phyloP scores from a whole-genome alignment of 2,797 vertebrate species.

The Coluber constrictor region DNA sequence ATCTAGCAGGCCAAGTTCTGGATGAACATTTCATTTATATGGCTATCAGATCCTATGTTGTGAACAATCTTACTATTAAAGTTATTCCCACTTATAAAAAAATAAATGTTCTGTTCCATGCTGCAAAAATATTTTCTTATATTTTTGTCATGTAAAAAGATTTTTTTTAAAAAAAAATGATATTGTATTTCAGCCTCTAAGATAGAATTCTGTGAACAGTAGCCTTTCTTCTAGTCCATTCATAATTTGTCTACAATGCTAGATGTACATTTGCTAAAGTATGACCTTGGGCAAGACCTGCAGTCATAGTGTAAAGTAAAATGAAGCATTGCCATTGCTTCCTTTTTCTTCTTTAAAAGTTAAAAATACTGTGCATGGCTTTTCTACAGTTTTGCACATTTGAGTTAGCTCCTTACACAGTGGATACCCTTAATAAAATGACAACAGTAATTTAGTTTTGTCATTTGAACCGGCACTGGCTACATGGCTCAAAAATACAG shows the following conservation, averaged over 20 bases:
- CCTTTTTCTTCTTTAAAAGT: slow-evolving; percentile 76
- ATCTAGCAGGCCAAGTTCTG: slow-evolving; percentile 31
- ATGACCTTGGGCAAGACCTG: slow-evolving; percentile 81
- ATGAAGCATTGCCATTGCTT: slow-evolving; percentile 78
- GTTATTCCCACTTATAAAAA: slow-evolving; percentile 35
- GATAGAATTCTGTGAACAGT: slow-evolving; percentile 76
- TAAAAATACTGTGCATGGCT: slow-evolving; percentile 85
- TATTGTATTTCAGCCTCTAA: slow-evolving; percentile 69
- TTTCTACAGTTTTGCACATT: slow-evolving; percentile 87
- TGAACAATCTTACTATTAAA: slow-evolving; percentile 48
- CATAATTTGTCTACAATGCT: slow-evolving; percentile 76
- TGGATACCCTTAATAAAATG: slow-evolving; percentile 99
- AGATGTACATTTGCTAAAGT: slow-evolving; percentile 77
- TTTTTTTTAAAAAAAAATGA: slow-evolving; percentile 64
- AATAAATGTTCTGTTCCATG: slow-evolving; percentile 61
- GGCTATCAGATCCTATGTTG: slow-evolving; percentile 6
- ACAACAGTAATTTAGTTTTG: slow-evolving; percentile 99
- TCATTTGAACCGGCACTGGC: slow-evolving; percentile 90
- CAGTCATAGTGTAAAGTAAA: slow-evolving; percentile 78
- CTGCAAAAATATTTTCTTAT: slow-evolving; percentile 58
- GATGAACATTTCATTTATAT: slow-evolving; percentile 28
- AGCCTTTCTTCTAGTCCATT: slow-evolving; percentile 74
- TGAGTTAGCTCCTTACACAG: slow-evolving; percentile 91
- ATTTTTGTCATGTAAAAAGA: slow-evolving; percentile 66
- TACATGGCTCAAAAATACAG: slow-evolving; percentile 98